Evolutionary conservation across 2,797 vertebrate species (phyloP).

Genomic region (Glyptemys insculpta): DNA sequence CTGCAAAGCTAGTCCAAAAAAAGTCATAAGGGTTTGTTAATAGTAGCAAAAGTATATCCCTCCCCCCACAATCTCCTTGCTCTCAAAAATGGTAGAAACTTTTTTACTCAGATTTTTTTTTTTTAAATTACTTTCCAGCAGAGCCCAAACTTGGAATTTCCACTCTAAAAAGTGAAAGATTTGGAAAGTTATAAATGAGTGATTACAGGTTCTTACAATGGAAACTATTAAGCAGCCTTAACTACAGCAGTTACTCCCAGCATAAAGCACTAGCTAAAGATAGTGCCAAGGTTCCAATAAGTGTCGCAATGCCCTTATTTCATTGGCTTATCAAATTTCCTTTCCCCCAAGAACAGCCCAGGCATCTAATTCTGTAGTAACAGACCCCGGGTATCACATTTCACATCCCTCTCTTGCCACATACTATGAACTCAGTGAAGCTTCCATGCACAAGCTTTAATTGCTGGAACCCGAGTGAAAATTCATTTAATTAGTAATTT

Average conservation of each 20-base stretch:
- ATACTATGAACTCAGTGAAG: background rate
- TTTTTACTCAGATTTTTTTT: background rate
- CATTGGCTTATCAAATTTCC: background rate
- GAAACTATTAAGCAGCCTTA: background rate
- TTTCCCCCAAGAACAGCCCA: background rate
- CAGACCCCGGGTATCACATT: background rate
- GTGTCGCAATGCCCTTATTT: background rate
- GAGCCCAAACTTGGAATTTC: background rate
- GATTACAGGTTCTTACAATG: background rate
- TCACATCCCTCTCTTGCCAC: background rate
- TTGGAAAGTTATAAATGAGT: background rate
- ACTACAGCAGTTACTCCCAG: background rate
- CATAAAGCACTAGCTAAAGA: background rate
- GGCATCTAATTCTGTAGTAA: background rate
- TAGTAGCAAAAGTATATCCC: background rate
- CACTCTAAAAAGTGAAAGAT: background rate
- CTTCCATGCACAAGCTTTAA: background rate
- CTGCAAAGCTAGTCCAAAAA: background rate
- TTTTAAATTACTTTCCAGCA: background rate
- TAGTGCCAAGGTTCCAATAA: background rate
- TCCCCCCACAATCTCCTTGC: background rate
- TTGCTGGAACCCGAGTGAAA: background rate
- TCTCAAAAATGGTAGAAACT: background rate
- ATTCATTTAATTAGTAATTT: background rate
- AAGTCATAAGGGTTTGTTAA: background rate